Conservation (phyloP, 2,113 vertebrate species). For the Oncorhynchus tshawytscha region DNA sequence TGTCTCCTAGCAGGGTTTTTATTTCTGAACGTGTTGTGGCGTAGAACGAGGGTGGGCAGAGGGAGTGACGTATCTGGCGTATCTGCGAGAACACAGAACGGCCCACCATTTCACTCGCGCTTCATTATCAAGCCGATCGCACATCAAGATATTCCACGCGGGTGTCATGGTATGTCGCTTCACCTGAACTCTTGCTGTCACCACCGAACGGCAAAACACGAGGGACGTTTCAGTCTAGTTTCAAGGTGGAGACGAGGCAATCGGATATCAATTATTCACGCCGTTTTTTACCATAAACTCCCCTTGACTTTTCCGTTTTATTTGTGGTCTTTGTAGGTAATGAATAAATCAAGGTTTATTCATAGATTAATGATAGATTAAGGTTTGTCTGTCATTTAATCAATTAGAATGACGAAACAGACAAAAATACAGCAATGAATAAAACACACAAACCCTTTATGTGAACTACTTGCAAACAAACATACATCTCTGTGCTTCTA, state of each 20-base stretch:
- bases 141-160: slow-evolving; percentile 32
- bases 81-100: slow-evolving; percentile 33
- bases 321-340: slow-evolving; percentile 19
- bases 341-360: slow-evolving; percentile 16
- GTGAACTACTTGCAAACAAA: too few species aligned
- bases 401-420: not conserved
- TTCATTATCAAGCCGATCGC: slow-evolving; percentile 46
- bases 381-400: slow-evolving; percentile 3
- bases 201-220: slow-evolving; percentile 15
- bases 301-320: slow-evolving; percentile 21
- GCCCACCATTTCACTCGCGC: slow-evolving; percentile 46
- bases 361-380: not conserved
- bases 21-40: slow-evolving; percentile 43
- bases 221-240: slow-evolving; percentile 30
- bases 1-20: slow-evolving; percentile 30
- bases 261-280: slow-evolving; percentile 34
- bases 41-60: not conserved
- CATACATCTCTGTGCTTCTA: not conserved
- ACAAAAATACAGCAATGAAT: not conserved
- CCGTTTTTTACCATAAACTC: not conserved
- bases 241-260: slow-evolving; percentile 30
- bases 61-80: slow-evolving; percentile 13
- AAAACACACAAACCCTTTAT: not conserved
- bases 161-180: slow-evolving; percentile 42
- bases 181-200: slow-evolving; percentile 35